Evolutionary conservation across 2,113 vertebrate species (phyloP), one percentile per base, ranked within the genome.

Genomic region (Panurus biarmicus): DNA sequence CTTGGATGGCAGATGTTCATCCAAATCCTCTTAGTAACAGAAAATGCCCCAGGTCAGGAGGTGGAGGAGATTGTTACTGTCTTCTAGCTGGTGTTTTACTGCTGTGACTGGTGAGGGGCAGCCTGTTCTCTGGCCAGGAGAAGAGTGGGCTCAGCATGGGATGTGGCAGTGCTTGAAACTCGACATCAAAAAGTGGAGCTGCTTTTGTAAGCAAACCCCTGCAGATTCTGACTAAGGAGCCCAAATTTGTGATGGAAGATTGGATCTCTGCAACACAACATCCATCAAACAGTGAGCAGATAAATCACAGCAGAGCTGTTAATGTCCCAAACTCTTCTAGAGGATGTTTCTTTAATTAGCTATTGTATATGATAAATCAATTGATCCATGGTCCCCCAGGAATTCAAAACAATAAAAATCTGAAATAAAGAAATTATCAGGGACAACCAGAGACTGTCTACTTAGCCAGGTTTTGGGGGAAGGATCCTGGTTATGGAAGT

Each of bases 1-100:
- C 42, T 79, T 69, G 72, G 25, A 48, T 70, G 72, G 81, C 96
- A 96, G 95, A 93, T 92, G 92, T 87, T 94, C 79, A 69, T 45
- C 72, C 58, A 95, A 96, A 96, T 93, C 95, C 85, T 91, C 94
- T 96, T 92, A 95, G 62, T 51, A 79, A 69, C 25, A 74, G 60
- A 90, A 93, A 84, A 85, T 4, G 9, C 60, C 66, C 42, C 36
- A 35, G 79, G 40, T 84, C 80, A 84, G 64, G 61, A 85, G 53
- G 48, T 60, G 40, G 78, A 81, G 29, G 78, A 80, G 51, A 31
- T 56, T 42, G 18, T 42, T 64, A 5, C 67, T 74, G 20, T 31
- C 12, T 87, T 56, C 69, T 87, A 42, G 23, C 14, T 26, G 28
- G 7, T 50, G 42, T 33, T 81, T 77, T 76, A 20, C 18, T 76